These are phyloP conservation scores for Bombus haemorrhoidalis DNA, from an alignment of 1,140 invertebrate genomes.

Conservation along the genomic window DNA sequence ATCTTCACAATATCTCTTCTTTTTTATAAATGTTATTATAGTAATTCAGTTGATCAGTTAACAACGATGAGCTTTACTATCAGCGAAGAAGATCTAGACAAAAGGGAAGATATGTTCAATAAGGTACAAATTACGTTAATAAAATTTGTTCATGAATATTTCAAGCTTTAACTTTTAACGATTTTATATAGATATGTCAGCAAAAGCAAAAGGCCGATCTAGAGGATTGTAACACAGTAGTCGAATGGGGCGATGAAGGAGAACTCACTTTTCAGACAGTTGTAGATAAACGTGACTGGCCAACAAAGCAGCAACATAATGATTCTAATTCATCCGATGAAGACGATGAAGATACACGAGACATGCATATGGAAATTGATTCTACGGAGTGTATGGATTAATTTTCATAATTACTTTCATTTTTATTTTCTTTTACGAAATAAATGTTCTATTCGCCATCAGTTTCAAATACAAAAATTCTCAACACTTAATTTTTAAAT, in stretches of 20 bases:
- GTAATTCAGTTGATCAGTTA: constrained; percentile 82
- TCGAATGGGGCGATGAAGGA: constrained; percentile 77
- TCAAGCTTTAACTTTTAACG: neutral
- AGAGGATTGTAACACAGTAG: constrained; percentile 67
- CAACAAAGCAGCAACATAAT: constrained; percentile 69
- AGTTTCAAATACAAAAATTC: neutral
- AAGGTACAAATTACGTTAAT: constrained; percentile 73
- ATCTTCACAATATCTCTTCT: constrained; percentile 1
- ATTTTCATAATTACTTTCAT: neutral
- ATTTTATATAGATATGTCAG: constrained; percentile 67
- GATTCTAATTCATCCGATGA: constrained; percentile 81
- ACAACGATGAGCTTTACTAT: constrained; percentile 83
- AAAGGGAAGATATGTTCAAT: constrained; percentile 84
- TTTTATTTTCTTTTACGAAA: neutral
- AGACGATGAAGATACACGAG: constrained; percentile 78
- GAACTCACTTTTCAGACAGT: constrained; percentile 82
- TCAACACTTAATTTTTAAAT: neutral
- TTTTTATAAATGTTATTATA: constrained; percentile 69
- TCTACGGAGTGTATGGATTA: constrained; percentile 79
- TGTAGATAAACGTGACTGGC: constrained; percentile 80
- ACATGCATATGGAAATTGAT: constrained; percentile 82
- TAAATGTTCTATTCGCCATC: neutral
- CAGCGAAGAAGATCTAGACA: constrained; percentile 82
- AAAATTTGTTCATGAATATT: neutral
- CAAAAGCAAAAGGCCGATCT: constrained; percentile 73